phyloP scores from a whole-genome alignment of 1,140 invertebrate species.

The Laupala kohalensis region DNA sequence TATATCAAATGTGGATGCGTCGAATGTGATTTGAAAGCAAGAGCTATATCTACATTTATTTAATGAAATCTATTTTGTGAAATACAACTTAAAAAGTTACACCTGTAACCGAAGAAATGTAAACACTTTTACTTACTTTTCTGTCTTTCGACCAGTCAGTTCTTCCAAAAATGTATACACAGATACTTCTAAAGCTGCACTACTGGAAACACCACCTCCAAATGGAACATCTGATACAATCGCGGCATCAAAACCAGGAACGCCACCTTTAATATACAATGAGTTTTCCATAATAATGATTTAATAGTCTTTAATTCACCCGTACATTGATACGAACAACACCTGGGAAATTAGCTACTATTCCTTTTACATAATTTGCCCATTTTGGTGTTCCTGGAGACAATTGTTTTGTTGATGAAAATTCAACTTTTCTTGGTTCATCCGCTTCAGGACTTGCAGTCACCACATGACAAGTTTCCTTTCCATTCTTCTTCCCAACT shows the following conservation, averaged over 20 bases:
- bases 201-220: conserved; percentile 82
- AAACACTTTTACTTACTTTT: no score
- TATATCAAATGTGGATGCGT: no score
- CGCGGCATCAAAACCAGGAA: conserved; percentile 61
- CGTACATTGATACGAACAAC: no score
- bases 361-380: conserved; percentile 87
- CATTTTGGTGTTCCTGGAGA: conserved; percentile 56
- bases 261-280: conserved; percentile 22
- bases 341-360: conserved; percentile 68
- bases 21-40: no score
- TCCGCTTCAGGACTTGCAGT: conserved; percentile 37
- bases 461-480: conserved; percentile 38
- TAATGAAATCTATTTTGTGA: no score
- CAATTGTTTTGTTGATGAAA: conserved; percentile 31
- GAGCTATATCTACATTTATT: no score
- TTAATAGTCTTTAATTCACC: no score
- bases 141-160: conserved; percentile 35
- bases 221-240: conserved; percentile 69
- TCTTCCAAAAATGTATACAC: conserved; percentile 73
- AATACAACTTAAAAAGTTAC: no score
- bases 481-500: conserved; percentile 49
- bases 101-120: no score
- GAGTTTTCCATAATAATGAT: not conserved
- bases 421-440: conserved; percentile 23
- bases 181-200: conserved; percentile 79